Evolutionary conservation across 2,113 vertebrate species (phyloP), one percentile per base, ranked within the genome.

Genomic region (Oophaga pumilio): DNA sequence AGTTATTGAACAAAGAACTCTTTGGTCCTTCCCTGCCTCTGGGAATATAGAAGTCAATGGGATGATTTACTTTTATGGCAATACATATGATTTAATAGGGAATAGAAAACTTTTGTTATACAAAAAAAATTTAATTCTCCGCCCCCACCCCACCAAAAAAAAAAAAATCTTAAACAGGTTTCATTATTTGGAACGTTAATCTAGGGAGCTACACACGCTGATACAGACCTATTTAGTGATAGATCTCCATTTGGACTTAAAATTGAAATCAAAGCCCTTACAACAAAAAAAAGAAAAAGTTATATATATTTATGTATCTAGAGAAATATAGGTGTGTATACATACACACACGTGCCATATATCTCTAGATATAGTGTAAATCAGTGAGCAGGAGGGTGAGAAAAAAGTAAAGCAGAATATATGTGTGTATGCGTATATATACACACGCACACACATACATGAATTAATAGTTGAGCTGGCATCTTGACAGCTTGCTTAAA

Each of bases 21-120:
- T 98, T 98, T 98, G 97, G 97, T 98, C 97, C 97, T 84, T 96
- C 93, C 94, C 91, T 93, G 90, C 68, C 62, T 89, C 87, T 84
- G 33, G 33, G 33, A 43, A 43, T 18, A 13, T 59, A 28, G 53
- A 59, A 15, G 77, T 13, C 0, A 9, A 0, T 20, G 17, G 18
- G 24, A 62, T 20, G 43, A 11, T 80, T 33, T 22, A 60, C 18
- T 80, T 50, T 49, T 5, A 22, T 60, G n/a, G 28, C 52, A 57
- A 17, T 12, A 53, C 11, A 56, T 53, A 26, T n/a, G 11, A 79
- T 79, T 8, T 26, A 69, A 69, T 43, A 49, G 49, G 56, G 26
- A 15, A 80, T 10, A 22, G 22, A 24, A 82, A 3, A 26, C 76
- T 14, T 53, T 28, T 18, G 52, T 18, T 22, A 49, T 13, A 6